These are phyloP conservation scores for Ormyrus nitidulus DNA, from an alignment of 2,888 invertebrate species.

Conservation along the genomic window DNA sequence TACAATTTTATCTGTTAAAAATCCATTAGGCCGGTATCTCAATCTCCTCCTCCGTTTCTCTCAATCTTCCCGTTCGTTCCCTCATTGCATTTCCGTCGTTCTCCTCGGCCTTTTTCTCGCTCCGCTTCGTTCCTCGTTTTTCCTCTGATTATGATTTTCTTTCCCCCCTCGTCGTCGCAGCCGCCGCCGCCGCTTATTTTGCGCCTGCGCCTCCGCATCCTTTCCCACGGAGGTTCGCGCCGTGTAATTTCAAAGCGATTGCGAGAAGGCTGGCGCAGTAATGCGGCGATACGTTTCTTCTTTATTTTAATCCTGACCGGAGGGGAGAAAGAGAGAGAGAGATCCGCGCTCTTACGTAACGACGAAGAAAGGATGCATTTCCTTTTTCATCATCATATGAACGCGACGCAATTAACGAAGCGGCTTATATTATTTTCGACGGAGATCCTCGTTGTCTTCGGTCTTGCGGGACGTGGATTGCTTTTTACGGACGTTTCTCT, in stretches of 20 bases:
- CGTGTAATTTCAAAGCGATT: constrained; percentile 43
- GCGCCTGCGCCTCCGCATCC: constrained; percentile 59
- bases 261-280: neutral
- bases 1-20: too few species aligned
- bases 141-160: constrained; percentile 34
- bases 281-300: neutral
- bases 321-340: too few species aligned
- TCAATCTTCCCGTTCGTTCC: neutral
- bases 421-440: too few species aligned
- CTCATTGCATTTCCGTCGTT: constrained; percentile 15
- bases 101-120: neutral
- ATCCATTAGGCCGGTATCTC: too few species aligned
- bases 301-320: neutral
- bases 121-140: constrained; percentile 11
- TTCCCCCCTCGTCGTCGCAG: constrained; percentile 9
- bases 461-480: neutral
- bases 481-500: neutral
- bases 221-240: constrained; percentile 63
- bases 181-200: constrained; percentile 56
- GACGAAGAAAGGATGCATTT: too few species aligned
- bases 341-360: too few species aligned
- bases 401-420: too few species aligned
- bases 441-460: too few species aligned
- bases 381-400: neutral
- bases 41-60: neutral